phyloP scores from a whole-genome alignment of 2,113 vertebrate species.

The Hiodon alosoides region DNA sequence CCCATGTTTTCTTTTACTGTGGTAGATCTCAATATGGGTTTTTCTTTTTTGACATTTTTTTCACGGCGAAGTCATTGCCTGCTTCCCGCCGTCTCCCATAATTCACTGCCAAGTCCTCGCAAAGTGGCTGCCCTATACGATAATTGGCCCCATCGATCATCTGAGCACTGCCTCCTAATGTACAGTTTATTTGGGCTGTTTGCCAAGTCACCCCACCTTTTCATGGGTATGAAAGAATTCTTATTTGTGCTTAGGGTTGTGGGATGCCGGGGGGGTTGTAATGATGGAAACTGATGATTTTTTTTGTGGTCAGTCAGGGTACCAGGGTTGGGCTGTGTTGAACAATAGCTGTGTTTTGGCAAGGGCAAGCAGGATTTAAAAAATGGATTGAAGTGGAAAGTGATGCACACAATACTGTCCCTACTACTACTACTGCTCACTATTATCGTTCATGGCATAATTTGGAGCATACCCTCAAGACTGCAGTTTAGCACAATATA shows the following conservation, averaged over 20 bases:
- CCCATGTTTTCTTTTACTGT: conserved; percentile 16
- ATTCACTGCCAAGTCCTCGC: conserved; percentile 49
- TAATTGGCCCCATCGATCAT: conserved; percentile 57
- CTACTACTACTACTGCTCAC: no score
- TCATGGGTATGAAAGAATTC: conserved; percentile 3
- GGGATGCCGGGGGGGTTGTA: background rate
- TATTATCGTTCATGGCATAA: no score
- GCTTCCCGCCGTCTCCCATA: conserved; percentile 42
- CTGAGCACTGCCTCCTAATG: conserved; percentile 46
- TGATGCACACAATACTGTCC: no score
- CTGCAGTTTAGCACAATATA: no score
- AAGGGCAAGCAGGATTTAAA: background rate
- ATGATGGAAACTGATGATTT: conserved; percentile 19
- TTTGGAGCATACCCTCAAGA: no score
- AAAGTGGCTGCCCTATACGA: conserved; percentile 55
- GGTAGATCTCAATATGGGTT: conserved; percentile 22
- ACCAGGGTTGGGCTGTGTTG: background rate
- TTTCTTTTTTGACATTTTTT: background rate
- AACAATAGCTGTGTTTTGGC: background rate
- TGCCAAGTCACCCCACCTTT: conserved; percentile 18
- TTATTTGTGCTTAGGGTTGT: conserved; percentile 6
- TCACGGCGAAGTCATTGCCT: conserved; percentile 4
- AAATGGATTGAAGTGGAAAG: no score
- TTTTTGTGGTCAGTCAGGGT: background rate
- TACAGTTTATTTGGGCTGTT: conserved; percentile 21